These are phyloP conservation scores for Pogonognathellus flavescens DNA, from an alignment of 1,140 invertebrate species.

Conservation along the genomic window DNA sequence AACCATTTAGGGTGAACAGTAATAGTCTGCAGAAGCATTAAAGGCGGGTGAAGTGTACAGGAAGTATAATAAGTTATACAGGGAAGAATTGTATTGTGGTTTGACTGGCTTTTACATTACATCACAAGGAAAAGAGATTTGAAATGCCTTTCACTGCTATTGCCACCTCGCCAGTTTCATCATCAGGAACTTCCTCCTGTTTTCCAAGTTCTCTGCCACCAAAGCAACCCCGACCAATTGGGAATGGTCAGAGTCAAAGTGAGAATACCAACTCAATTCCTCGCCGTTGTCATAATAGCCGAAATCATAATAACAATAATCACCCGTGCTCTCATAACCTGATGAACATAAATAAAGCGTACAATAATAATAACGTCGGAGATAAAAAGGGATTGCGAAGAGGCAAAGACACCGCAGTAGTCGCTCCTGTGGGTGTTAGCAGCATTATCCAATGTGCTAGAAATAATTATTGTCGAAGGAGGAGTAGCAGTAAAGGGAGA, in stretches of 20 bases:
- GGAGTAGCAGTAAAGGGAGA: constrained; percentile 44
- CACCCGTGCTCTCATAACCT: constrained; percentile 47
- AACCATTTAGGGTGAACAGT: constrained; percentile 34
- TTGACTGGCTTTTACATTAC: background rate
- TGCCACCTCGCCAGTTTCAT: background rate
- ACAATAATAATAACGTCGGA: constrained; percentile 43
- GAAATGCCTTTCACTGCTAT: constrained; percentile 25
- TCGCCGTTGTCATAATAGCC: constrained; percentile 23
- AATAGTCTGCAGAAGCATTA: background rate
- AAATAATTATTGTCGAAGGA: constrained; percentile 48
- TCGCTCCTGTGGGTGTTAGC: constrained; percentile 38
- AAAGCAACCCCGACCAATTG: constrained; percentile 46
- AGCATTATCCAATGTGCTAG: constrained; percentile 49
- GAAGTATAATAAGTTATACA: background rate
- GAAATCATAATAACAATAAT: constrained; percentile 50
- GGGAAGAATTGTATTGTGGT: constrained; percentile 1
- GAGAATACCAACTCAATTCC: constrained; percentile 29
- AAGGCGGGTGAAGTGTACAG: background rate
- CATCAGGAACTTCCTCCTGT: background rate
- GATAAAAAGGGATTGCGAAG: constrained; percentile 36
- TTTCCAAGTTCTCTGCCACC: constrained; percentile 49
- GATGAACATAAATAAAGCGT: constrained; percentile 45
- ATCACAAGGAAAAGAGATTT: constrained; percentile 21
- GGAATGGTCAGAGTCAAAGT: constrained; percentile 38
- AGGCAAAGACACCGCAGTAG: constrained; percentile 37